Base-by-base conservation (phyloP, 2,888 invertebrate genomes). In the Latrodectus hesperus region DNA sequence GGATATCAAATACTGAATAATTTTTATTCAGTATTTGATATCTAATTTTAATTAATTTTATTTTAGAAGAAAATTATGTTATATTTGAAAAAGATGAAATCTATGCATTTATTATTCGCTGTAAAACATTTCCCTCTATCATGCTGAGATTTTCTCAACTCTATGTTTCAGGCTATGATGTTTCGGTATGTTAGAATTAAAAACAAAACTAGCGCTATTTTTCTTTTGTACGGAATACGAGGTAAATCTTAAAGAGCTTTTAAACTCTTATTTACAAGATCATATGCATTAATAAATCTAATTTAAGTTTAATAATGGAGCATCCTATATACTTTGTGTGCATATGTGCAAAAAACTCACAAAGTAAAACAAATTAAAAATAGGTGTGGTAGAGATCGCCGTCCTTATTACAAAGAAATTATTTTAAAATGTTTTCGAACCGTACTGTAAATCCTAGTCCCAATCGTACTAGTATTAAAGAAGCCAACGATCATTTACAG, bases 401-500 rank as follows among this genome's bases (percentile, higher is more conserved):
- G 14, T 12, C n/a, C 12, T 60, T 60, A n/a, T 16, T 9, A 60
- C 10, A 16, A 16, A 16, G 60, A 60, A 60, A 60, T 60, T 53
- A 53, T 8, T 51, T 38, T 84, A 84, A 72, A 68, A 89, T 89
- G 89, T 89, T 89, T 78, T 85, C 89, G 52, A 81, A 84, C 55
- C 89, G 89, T 22, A 73, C 87, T 16, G 85, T 89, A 12, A 89
- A 87, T 67, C 89, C 89, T 51, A 89, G 89, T 72, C 89, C 89
- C 14, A 89, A 88, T 75, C 84, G 88, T n/a, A 89, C 84, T 12
- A 91, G 91, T 81, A 92, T 92, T 67, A 91, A 92, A 88, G 92
- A 92, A 89, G 92, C 92, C 17, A 92, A 92, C 84, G 91, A 91
- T 86, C 92, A 92, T 86, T 90, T 92, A 51, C 91, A 91, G 80